phyloP scores from a whole-genome alignment of 2,888 invertebrate genomes.

The Danaus chrysippus region DNA sequence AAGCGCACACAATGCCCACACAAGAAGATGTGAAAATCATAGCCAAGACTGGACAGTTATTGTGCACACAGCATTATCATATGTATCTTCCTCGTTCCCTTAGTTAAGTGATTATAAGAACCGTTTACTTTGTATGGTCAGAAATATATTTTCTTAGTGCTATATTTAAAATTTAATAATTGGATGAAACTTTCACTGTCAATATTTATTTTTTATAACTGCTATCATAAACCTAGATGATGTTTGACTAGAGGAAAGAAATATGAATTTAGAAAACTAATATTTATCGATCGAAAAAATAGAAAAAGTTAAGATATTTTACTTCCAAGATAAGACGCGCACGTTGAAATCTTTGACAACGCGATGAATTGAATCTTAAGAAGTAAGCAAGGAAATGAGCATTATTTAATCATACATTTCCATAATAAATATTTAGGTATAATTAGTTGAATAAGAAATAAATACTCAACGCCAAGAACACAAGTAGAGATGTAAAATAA shows the following conservation, averaged over 20 bases:
- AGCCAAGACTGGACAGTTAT: conserved; percentile 66
- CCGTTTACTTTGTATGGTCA: conserved; percentile 23
- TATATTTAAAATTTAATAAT: no score
- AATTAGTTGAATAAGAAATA: no score
- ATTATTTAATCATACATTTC: no score
- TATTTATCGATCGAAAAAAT: no score
- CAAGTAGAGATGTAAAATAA: background rate
- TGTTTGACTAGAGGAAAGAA: no score
- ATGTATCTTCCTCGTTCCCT: conserved; percentile 60
- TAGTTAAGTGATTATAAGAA: conserved; percentile 36
- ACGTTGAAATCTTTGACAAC: conserved; percentile 2
- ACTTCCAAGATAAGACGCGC: background rate
- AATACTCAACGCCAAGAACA: background rate
- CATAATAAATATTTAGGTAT: no score
- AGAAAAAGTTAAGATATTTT: no score
- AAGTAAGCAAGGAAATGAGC: no score
- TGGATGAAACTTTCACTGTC: no score
- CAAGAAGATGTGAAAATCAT: conserved; percentile 65
- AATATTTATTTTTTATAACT: no score
- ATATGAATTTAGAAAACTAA: no score
- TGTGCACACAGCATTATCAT: conserved; percentile 57
- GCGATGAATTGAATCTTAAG: background rate
- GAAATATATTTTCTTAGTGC: conserved; percentile 11
- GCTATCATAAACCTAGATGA: no score
- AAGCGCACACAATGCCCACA: conserved; percentile 60